A percentile compares a stretch with the other conserved stretches of the same genome.
Conservation (phyloP, 2,888 invertebrate species). For the Anticlea derivata region DNA sequence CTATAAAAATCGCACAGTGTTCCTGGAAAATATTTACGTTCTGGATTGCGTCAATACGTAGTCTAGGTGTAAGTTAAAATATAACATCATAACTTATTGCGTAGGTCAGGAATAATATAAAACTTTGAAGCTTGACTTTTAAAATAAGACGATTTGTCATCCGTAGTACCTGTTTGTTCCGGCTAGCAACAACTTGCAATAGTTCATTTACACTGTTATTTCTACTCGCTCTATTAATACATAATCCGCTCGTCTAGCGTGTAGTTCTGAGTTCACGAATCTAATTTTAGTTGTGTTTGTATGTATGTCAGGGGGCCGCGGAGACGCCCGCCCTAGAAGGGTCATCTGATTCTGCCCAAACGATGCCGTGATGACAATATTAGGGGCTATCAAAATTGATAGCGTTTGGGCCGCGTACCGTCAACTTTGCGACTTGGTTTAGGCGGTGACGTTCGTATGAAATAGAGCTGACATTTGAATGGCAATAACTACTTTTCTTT, state of each 20-base stretch:
- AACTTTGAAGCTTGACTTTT: background rate
- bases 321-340: constrained; percentile 73
- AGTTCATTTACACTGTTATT: constrained; percentile 59
- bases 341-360: constrained; percentile 56
- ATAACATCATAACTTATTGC: background rate
- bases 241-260: constrained; percentile 71
- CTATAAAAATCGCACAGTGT: no score
- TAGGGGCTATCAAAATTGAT: constrained; percentile 17
- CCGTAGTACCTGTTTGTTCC: constrained; percentile 34
- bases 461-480: no score
- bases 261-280: constrained; percentile 66
- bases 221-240: constrained; percentile 56
- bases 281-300: constrained; percentile 77
- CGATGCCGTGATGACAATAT: constrained; percentile 33
- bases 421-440: no score
- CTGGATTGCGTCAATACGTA: background rate
- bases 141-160: constrained; percentile 14
- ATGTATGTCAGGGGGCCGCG: constrained; percentile 80
- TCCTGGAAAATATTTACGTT: background rate
- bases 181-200: constrained; percentile 50
- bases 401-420: no score
- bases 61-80: background rate
- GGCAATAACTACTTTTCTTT: no score
- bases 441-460: no score
- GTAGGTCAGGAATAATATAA: constrained; percentile 9